Evolutionary conservation across 2,113 vertebrate genomes (phyloP).

Genomic region (Perccottus glenii): DNA sequence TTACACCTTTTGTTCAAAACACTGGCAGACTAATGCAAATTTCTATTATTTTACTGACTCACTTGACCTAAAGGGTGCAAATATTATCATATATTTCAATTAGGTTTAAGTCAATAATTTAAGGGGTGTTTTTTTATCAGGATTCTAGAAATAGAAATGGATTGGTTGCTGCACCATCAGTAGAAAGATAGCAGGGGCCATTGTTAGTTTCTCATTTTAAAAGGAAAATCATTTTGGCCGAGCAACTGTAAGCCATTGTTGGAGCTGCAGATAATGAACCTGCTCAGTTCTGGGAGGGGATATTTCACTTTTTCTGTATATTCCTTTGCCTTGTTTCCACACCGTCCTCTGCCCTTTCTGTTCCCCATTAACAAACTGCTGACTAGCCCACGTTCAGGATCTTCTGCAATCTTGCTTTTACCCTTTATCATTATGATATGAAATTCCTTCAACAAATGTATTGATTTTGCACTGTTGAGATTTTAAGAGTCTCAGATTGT

Average conservation of each 20-base stretch:
- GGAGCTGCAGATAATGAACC: constrained; percentile 50
- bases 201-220: constrained; percentile 46
- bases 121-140: background rate
- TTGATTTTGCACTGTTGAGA: constrained; percentile 10
- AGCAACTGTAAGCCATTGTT: constrained; percentile 38
- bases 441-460: constrained; percentile 3
- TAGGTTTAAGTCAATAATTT: background rate
- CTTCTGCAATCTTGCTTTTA: constrained; percentile 28
- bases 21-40: background rate
- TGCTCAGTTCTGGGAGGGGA: constrained; percentile 41
- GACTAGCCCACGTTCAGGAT: constrained; percentile 21
- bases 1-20: background rate
- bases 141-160: background rate
- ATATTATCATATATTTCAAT: no score
- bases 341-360: constrained; percentile 12
- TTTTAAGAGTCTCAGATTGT: constrained; percentile 4
- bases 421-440: constrained; percentile 17
- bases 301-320: constrained; percentile 54
- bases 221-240: constrained; percentile 43
- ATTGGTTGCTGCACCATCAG: background rate
- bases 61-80: no score
- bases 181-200: constrained; percentile 13
- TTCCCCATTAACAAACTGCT: constrained; percentile 43
- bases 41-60: background rate
- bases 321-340: constrained; percentile 8